phyloP scores from a whole-genome alignment of 2,113 vertebrate genomes.

The Hydrolagus affinis region DNA sequence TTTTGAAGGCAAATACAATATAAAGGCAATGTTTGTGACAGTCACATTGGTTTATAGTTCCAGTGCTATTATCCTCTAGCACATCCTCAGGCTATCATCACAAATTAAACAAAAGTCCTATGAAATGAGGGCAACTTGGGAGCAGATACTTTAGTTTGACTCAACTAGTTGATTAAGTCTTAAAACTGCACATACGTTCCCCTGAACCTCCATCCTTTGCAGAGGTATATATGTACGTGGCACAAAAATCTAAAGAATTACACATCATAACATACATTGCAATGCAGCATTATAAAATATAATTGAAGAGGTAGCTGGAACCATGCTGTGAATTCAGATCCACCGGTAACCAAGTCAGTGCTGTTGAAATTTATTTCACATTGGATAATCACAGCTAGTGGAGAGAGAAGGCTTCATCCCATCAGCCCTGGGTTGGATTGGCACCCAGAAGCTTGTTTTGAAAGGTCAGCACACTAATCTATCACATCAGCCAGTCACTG shows the following conservation, averaged over 20 bases:
- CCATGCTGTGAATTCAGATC: not conserved
- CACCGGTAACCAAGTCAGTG: too few relatives aligned
- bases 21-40: not conserved
- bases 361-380: not conserved
- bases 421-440: not conserved
- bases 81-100: not conserved
- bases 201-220: not conserved
- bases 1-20: too few relatives aligned
- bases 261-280: not conserved
- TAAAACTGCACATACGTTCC: not conserved
- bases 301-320: not conserved
- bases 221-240: not conserved
- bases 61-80: not conserved
- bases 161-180: not conserved
- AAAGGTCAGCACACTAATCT: not conserved
- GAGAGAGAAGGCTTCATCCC: not conserved
- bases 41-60: not conserved
- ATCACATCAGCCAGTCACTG: not conserved
- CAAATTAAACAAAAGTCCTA: not conserved
- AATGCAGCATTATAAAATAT: not conserved
- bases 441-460: not conserved
- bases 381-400: not conserved
- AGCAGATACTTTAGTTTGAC: not conserved
- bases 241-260: not conserved
- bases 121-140: not conserved